These are phyloP conservation scores for Mechanitis messenoides DNA, from an alignment of 2,888 invertebrate species.

Conservation along the genomic window DNA sequence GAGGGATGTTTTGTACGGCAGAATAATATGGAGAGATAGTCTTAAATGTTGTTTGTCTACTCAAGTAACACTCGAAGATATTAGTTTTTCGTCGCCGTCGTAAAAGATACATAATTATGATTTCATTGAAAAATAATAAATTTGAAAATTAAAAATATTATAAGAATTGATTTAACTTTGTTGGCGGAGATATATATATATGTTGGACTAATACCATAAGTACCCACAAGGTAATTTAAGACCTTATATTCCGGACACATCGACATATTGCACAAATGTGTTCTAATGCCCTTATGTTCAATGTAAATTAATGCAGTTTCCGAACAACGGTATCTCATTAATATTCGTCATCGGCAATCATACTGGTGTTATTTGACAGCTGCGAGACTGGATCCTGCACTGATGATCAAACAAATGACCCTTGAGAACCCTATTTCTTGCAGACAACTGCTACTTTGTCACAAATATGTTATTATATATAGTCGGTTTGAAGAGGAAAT, in stretches of 20 bases:
- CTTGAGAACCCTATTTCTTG: neutral
- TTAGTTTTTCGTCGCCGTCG: neutral
- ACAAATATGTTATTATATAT: no score
- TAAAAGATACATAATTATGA: neutral
- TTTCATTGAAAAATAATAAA: no score
- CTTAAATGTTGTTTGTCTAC: conserved; percentile 9
- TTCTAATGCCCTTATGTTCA: conserved; percentile 39
- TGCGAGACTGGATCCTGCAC: conserved; percentile 8
- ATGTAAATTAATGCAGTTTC: conserved; percentile 17
- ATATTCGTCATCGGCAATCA: conserved; percentile 29
- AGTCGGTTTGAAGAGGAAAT: neutral
- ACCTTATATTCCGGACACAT: conserved; percentile 53
- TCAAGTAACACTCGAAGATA: neutral
- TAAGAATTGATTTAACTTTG: no score
- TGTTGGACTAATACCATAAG: no score
- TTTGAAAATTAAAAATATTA: no score
- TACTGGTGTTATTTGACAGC: conserved; percentile 18
- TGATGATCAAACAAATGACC: conserved; percentile 5
- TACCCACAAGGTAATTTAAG: conserved; percentile 30
- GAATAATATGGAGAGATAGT: conserved; percentile 11
- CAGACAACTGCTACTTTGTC: neutral
- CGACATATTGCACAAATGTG: conserved; percentile 30
- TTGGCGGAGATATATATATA: no score
- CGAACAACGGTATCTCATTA: conserved; percentile 34
- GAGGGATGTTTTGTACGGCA: conserved; percentile 8